These are phyloP conservation scores for Rhynchonycteris naso DNA, from an alignment of 2,797 vertebrate genomes.

Conservation along the genomic window DNA sequence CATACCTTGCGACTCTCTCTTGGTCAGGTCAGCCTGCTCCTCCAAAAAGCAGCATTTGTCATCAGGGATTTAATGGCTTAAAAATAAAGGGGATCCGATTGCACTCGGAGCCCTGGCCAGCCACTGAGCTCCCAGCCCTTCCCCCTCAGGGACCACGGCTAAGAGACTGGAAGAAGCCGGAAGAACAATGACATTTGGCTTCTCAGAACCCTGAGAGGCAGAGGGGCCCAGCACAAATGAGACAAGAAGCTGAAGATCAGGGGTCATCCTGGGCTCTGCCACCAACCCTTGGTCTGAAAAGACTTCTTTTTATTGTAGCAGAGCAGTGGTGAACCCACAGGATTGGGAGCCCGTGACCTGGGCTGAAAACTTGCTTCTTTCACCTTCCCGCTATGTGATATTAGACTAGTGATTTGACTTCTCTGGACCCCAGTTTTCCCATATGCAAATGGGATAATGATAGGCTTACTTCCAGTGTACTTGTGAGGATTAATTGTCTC, in stretches of 20 bases:
- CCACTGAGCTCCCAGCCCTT: not conserved
- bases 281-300: not conserved
- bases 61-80: slow-evolving; percentile 60
- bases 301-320: not conserved
- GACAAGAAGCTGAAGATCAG: not conserved
- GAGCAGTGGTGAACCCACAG: not conserved
- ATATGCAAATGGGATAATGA: not conserved
- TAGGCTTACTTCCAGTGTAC: not conserved
- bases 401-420: not conserved
- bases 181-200: not conserved
- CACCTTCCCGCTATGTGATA: not conserved
- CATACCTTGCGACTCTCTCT: not conserved
- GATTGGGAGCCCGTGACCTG: not conserved
- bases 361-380: not conserved
- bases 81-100: slow-evolving; percentile 67
- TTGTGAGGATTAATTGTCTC: not conserved
- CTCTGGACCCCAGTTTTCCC: not conserved
- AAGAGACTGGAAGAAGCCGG: not conserved
- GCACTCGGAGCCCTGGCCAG: not conserved
- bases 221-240: not conserved
- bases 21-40: slow-evolving; percentile 32
- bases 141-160: not conserved
- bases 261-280: not conserved
- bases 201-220: not conserved
- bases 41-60: slow-evolving; percentile 37